phyloP scores from a whole-genome alignment of 2,797 vertebrate species.

The Delichon dasypus region DNA sequence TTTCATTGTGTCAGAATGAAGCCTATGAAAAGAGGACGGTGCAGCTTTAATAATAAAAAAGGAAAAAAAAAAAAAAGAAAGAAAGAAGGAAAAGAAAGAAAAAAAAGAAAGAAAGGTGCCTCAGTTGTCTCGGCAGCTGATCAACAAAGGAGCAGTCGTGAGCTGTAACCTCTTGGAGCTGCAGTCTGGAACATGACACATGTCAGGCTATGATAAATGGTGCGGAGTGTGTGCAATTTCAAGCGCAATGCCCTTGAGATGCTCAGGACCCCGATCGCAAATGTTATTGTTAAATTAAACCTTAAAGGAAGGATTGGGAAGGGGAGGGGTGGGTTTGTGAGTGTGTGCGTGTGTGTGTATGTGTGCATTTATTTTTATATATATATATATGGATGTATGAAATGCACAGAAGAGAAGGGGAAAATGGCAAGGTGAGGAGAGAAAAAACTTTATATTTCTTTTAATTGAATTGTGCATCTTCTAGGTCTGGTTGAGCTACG shows the following conservation, averaged over 20 bases:
- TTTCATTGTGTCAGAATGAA: conserved; percentile 25
- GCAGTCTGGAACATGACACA: conserved; percentile 99
- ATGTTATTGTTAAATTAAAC: conserved; percentile 99
- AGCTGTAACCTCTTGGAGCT: conserved; percentile 97
- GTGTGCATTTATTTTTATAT: neutral
- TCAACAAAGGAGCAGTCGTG: conserved; percentile 98
- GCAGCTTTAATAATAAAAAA: conserved; percentile 75
- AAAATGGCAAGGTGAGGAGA: conserved; percentile 30
- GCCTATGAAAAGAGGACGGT: conserved; percentile 56
- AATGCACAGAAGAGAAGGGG: conserved; percentile 19
- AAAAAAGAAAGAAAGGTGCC: conserved; percentile 79
- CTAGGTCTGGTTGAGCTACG: neutral
- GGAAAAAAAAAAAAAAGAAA: neutral
- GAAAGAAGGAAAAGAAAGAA: conserved; percentile 38
- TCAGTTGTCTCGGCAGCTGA: conserved; percentile 87
- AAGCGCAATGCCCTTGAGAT: conserved; percentile 99
- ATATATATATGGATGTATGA: neutral
- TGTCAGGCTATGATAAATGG: conserved; percentile 99
- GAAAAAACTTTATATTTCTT: conserved; percentile 52
- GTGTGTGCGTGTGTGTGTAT: neutral
- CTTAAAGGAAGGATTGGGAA: conserved; percentile 88
- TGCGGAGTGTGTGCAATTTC: conserved; percentile 99
- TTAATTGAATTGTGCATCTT: conserved; percentile 35
- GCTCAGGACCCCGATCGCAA: conserved; percentile 96
- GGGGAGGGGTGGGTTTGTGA: conserved; percentile 54